Evolutionary conservation across 1,140 invertebrate genomes (phyloP).

Genomic region (Episyrphus balteatus): DNA sequence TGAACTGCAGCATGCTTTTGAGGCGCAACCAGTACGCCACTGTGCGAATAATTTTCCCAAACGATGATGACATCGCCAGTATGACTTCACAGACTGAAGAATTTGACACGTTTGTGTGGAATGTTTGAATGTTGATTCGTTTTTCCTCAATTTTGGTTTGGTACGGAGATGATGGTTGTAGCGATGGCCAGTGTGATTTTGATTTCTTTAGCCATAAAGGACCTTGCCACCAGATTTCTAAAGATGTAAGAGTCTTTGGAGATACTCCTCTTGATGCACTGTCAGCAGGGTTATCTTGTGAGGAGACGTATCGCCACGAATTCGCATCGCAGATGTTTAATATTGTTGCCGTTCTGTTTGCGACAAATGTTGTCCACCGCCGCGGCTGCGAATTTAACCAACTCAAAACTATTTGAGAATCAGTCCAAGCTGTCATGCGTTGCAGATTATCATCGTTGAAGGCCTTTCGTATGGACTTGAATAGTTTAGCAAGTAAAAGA

Average conservation of each 20-base stretch:
- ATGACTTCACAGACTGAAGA: no score
- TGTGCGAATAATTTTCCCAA: no score
- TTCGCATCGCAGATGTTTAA: slow-evolving; percentile 7
- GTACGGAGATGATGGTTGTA: no score
- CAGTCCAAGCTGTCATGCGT: slow-evolving; percentile 30
- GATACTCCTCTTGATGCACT: no score
- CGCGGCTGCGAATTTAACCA: slow-evolving; percentile 21
- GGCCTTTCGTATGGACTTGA: not conserved
- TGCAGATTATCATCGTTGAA: slow-evolving; percentile 7
- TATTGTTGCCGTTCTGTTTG: slow-evolving; percentile 25
- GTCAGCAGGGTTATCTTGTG: slow-evolving; percentile 22
- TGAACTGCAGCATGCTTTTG: no score
- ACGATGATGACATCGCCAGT: no score
- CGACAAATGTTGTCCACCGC: slow-evolving; percentile 26
- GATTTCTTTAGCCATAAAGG: not conserved
- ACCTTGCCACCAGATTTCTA: slow-evolving; percentile 4
- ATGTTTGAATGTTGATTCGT: no score
- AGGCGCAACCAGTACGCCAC: no score
- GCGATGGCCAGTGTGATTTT: no score
- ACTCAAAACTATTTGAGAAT: slow-evolving; percentile 34
- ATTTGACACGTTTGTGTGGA: no score
- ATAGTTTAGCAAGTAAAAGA: slow-evolving; percentile 7
- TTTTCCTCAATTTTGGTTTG: no score
- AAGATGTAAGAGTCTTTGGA: not conserved
- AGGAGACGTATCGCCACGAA: slow-evolving; percentile 17